phyloP scores from a whole-genome alignment of 2,113 vertebrate genomes.

The Macroglossus sobrinus region DNA sequence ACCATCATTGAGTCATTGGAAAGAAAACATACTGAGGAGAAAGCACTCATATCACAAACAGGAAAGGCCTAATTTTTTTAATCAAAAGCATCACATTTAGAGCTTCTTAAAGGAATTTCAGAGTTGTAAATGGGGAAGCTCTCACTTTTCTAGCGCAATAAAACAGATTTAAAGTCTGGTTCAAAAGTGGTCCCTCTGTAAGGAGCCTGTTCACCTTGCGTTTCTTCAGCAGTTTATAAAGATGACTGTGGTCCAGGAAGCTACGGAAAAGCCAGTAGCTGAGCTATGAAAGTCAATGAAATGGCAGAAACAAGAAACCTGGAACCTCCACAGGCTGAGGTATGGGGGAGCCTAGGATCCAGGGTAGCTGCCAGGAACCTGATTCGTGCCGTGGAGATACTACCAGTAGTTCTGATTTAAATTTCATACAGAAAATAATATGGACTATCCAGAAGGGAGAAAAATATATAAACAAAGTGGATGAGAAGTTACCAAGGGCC shows the following conservation, averaged over 20 bases:
- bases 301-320: not conserved
- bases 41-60: not conserved
- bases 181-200: not conserved
- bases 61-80: not conserved
- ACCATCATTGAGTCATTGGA: not conserved
- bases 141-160: not conserved
- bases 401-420: not conserved
- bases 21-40: not conserved
- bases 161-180: not conserved
- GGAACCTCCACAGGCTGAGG: not conserved
- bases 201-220: not conserved
- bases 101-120: conserved; percentile 29
- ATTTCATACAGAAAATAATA: not conserved
- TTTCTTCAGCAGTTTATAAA: conserved; percentile 17
- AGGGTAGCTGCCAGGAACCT: not conserved
- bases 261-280: not conserved
- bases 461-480: not conserved
- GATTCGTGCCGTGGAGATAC: not conserved
- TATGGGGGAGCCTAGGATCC: not conserved
- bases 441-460: not conserved
- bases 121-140: not conserved
- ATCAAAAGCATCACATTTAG: not conserved
- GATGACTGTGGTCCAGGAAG: not conserved
- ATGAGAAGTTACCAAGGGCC: not conserved
- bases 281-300: not conserved